phyloP scores from a whole-genome alignment of 2,888 invertebrate species.

The Cephus spinipes region DNA sequence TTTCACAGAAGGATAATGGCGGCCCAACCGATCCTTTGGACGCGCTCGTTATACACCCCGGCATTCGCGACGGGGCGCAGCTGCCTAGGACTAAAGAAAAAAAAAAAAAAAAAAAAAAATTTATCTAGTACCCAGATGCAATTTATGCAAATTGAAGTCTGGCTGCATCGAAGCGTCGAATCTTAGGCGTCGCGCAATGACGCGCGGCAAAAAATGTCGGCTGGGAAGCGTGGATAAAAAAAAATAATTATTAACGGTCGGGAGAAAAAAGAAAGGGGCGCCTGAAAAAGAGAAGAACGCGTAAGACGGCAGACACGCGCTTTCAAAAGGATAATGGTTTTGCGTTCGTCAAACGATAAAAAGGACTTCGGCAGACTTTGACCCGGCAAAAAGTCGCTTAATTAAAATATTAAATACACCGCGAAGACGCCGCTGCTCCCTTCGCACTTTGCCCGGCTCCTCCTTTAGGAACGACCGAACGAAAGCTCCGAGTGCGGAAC shows the following conservation, averaged over 20 bases:
- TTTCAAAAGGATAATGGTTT: neutral
- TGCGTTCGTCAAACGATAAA: no score
- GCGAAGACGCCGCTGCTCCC: neutral
- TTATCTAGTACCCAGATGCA: neutral
- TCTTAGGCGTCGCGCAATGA: no score
- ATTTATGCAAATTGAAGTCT: slow-evolving; percentile 15
- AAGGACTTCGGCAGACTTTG: no score
- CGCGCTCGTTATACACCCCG: slow-evolving; percentile 61
- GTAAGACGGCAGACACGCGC: slow-evolving; percentile 18
- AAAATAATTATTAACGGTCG: no score
- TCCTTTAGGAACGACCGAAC: no score
- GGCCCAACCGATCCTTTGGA: slow-evolving; percentile 61
- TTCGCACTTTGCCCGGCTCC: neutral
- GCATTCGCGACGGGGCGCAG: slow-evolving; percentile 61
- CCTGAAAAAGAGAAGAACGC: slow-evolving; percentile 27
- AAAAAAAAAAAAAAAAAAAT: slow-evolving; percentile 9
- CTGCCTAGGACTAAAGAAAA: slow-evolving; percentile 46
- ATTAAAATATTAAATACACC: neutral
- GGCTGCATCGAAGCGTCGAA: no score
- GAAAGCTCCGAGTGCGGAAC: no score
- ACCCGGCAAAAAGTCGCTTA: no score
- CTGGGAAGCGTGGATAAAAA: no score
- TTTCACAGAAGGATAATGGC: slow-evolving; percentile 61
- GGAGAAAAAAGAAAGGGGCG: slow-evolving; percentile 25
- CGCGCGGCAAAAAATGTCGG: no score